Evolutionary conservation across 2,797 vertebrate genomes (phyloP).

Genomic region (Hypotaenidia philippensis): DNA sequence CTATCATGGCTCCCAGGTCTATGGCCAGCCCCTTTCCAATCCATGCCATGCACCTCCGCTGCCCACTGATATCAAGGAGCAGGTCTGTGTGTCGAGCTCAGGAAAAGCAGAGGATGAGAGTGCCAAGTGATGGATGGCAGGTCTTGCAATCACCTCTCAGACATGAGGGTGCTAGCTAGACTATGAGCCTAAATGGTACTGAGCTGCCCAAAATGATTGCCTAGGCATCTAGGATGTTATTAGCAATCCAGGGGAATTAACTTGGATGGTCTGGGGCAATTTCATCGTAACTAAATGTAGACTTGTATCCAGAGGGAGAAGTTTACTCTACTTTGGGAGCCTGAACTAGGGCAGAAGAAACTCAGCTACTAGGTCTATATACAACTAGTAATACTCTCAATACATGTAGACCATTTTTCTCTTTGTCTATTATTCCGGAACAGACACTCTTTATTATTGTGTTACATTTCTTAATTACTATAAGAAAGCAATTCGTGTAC

Average conservation of each 20-base stretch:
- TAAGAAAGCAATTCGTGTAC: not conserved
- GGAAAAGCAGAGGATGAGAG: not conserved
- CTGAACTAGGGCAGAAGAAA: conserved; percentile 11
- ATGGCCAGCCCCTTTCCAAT: not conserved
- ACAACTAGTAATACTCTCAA: not conserved
- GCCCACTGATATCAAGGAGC: accelerated
- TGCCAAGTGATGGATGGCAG: not conserved
- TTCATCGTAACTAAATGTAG: not conserved
- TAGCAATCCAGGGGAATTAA: conserved; percentile 12
- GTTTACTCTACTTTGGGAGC: not conserved
- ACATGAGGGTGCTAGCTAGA: not conserved
- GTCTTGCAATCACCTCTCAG: not conserved
- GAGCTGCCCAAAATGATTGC: not conserved
- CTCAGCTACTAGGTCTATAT: not conserved
- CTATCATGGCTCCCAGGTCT: accelerated
- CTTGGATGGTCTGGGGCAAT: not conserved
- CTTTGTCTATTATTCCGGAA: not conserved
- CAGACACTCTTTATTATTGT: not conserved
- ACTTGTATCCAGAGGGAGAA: not conserved
- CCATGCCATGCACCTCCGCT: accelerated
- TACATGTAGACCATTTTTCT: not conserved
- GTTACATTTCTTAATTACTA: conserved; percentile 8
- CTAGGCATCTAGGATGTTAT: not conserved
- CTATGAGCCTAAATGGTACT: not conserved
- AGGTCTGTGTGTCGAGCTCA: accelerated